Base-by-base conservation (phyloP, 2,797 vertebrate species). In the Onychomys leucogaster region DNA sequence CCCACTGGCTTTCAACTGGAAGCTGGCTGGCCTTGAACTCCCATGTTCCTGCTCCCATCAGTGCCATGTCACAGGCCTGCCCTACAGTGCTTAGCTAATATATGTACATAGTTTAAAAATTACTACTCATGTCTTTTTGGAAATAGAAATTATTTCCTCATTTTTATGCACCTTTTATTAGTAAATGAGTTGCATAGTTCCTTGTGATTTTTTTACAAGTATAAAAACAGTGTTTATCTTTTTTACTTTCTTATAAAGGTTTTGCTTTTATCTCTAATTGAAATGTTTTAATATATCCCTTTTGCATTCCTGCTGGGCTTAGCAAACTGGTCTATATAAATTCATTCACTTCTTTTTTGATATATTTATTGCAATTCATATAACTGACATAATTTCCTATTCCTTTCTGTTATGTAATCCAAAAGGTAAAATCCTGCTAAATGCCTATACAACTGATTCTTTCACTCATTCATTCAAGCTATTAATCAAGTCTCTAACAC, bases 401-500 rank as follows among this genome's bases (percentile, higher is more conserved):
- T 23, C 5, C 0, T 34, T 91, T 2, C 32, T 93, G 61, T 13
- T 94, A 3, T 25, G 63, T 5, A 92, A 71, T 46, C 17, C 25
- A 82, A 93, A 23, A 52, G 19, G 34, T 12, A 55, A 57, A 13
- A 0, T 76, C 11, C 29, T 65, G 73, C 0, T 78, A 49, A 71
- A 76, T 34, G 80, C 16, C 27, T 59, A 80, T 16, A 57, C 1
- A 32, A 84, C 2, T 59, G n/a, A 80, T 55, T 77, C 21, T 83
- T 46, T 89, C 43, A 80, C 13, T 89, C 12, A 57, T 82, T 76
- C 17, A 90, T 80, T 37, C 34, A 78, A 67, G 16, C 25, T 87
- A 61, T 78, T 86, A 86, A 82, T 78, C 46, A 96, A 90, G 46
- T 96, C 52, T n/a, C 29, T 57, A 93, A 41, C 84, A 61, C 29